Percentiles rank a stretch among this genome's conserved stretches.
Conservation (phyloP, 2,888 invertebrate genomes). For the Drosophila cracens region DNA sequence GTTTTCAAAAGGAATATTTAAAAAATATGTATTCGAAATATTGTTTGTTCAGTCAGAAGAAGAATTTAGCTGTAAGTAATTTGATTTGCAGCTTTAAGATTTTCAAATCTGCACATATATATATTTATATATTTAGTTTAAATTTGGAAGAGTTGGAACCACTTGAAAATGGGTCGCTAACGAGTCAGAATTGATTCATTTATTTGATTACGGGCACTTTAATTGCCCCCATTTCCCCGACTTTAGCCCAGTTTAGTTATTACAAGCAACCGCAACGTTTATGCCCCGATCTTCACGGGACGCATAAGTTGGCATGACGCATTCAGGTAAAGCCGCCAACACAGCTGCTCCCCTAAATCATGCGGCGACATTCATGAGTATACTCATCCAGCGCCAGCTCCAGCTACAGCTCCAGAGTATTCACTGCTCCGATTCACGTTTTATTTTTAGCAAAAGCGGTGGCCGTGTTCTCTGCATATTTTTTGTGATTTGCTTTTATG, state of each 20-base stretch:
- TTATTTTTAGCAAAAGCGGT: constrained; percentile 47
- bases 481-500: constrained; percentile 80
- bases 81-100: background rate
- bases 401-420: constrained; percentile 13
- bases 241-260: background rate
- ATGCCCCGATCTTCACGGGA: background rate
- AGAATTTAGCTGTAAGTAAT: background rate
- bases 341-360: constrained; percentile 79
- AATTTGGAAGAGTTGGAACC: background rate
- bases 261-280: constrained; percentile 12
- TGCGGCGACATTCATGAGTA: constrained; percentile 44
- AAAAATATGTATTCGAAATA: background rate
- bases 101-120: background rate
- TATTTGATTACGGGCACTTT: background rate
- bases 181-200: background rate
- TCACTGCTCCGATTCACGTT: constrained; percentile 12
- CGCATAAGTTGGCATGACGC: constrained; percentile 49
- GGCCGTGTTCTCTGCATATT: constrained; percentile 38
- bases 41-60: background rate
- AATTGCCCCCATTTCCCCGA: background rate
- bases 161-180: background rate
- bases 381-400: constrained; percentile 13
- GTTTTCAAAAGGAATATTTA: background rate
- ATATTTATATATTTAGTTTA: background rate
- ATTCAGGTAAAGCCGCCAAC: constrained; percentile 44